Conservation (phyloP, 2,888 invertebrate species). For the Leucozona laternaria region DNA sequence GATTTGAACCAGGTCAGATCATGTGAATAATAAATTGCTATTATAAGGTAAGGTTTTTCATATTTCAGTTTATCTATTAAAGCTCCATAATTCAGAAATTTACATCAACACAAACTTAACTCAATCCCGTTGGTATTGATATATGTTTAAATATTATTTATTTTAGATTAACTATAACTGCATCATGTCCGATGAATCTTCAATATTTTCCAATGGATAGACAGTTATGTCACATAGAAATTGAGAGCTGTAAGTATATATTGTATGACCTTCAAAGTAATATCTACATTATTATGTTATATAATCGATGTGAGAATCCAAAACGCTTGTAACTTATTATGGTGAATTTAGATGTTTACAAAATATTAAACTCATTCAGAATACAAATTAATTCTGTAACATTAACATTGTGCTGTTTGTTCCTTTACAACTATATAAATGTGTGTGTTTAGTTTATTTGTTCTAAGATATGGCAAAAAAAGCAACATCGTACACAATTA, state of each 20-base stretch:
- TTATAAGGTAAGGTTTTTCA: too few relatives aligned
- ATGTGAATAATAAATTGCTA: too few relatives aligned
- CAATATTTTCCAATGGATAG: conserved; percentile 98
- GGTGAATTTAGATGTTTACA: conserved; percentile 39
- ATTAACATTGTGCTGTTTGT: conserved; percentile 67
- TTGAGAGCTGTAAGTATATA: conserved; percentile 97
- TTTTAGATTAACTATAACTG: conserved; percentile 92
- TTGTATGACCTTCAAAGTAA: conserved; percentile 6
- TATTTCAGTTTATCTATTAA: too few relatives aligned
- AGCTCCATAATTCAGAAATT: too few relatives aligned
- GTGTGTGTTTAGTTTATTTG: conserved; percentile 39
- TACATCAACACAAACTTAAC: background rate
- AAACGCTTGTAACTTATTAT: conserved; percentile 47
- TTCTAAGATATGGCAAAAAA: conserved; percentile 52
- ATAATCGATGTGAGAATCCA: conserved; percentile 56
- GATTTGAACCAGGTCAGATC: too few relatives aligned
- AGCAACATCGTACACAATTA: conserved; percentile 21
- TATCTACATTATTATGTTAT: conserved; percentile 19
- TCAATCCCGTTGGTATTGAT: background rate
- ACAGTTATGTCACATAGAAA: conserved; percentile 96
- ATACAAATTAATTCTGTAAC: conserved; percentile 54
- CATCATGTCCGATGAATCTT: conserved; percentile 97
- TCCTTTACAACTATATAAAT: conserved; percentile 33
- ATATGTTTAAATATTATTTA: background rate
- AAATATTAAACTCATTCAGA: conserved; percentile 60